A percentile compares a stretch with the other conserved stretches of the same genome.
Evolutionary conservation across 2,797 vertebrate species (phyloP).

Genomic region (Hipposideros larvatus): DNA sequence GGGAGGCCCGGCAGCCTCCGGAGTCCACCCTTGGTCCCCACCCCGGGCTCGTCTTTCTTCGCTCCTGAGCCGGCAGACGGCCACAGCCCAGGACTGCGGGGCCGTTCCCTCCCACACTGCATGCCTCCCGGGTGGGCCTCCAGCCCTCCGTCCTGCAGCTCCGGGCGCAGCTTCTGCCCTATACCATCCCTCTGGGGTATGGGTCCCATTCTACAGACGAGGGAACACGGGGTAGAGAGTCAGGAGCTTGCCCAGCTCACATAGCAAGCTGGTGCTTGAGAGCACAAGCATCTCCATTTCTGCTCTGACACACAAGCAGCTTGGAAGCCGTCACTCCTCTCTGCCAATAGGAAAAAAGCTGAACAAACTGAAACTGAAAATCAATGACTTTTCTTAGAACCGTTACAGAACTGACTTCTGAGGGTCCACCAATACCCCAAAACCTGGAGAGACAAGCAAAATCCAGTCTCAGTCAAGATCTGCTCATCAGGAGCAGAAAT

Average conservation of each 20-base stretch:
- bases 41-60: not conserved
- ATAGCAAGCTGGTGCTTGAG: accelerated
- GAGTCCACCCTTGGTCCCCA: not conserved
- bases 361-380: not conserved
- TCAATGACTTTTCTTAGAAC: not conserved
- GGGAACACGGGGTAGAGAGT: accelerated
- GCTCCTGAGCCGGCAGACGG: not conserved
- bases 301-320: accelerated
- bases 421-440: too few species aligned
- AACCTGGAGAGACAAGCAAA: not conserved
- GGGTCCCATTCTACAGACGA: accelerated
- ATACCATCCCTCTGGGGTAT: accelerated
- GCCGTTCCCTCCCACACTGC: not conserved
- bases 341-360: not conserved
- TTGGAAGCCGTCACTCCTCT: accelerated
- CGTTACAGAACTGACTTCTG: not conserved
- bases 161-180: not conserved
- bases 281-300: accelerated
- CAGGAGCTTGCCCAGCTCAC: not conserved
- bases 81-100: not conserved
- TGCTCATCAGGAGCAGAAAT: not conserved
- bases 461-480: too few species aligned
- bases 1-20: too few species aligned
- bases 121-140: not conserved
- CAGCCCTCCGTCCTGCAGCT: not conserved